These are phyloP conservation scores for Neoniphon sammara DNA, from an alignment of 2,797 vertebrate species.

Conservation along the genomic window DNA sequence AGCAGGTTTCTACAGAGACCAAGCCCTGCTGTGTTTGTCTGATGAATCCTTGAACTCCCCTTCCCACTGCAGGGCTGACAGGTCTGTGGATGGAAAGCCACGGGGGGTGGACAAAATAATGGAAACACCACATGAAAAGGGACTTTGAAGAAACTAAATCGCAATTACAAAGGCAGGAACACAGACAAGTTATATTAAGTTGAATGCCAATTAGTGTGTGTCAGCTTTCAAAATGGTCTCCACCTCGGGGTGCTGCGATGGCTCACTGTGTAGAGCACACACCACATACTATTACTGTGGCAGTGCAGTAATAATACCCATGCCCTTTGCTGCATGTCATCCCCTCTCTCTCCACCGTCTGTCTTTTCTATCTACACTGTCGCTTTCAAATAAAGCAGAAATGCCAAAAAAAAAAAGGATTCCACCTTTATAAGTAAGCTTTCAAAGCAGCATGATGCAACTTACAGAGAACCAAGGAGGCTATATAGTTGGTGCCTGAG, in stretches of 20 bases:
- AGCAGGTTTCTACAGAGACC: slow-evolving; percentile 58
- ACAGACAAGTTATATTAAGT: background rate
- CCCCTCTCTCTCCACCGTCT: too few relatives aligned
- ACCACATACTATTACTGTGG: too few relatives aligned
- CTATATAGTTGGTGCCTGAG: slow-evolving; percentile 17
- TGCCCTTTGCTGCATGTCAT: too few relatives aligned
- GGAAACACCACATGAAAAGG: slow-evolving; percentile 14
- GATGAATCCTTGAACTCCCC: slow-evolving; percentile 74
- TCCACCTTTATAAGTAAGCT: background rate
- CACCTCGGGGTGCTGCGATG: too few relatives aligned
- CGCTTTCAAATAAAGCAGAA: too few relatives aligned
- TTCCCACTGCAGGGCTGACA: slow-evolving; percentile 54
- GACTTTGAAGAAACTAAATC: slow-evolving; percentile 8
- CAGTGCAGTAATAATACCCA: too few relatives aligned
- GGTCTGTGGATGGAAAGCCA: slow-evolving; percentile 10
- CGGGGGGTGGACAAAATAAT: slow-evolving; percentile 23
- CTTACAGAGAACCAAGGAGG: background rate
- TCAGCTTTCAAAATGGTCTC: background rate
- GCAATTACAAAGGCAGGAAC: background rate
- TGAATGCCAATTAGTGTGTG: background rate
- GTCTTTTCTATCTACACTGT: too few relatives aligned
- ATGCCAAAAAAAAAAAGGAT: too few relatives aligned
- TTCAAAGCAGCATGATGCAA: slow-evolving; percentile 34
- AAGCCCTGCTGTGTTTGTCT: slow-evolving; percentile 62
- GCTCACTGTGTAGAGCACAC: too few relatives aligned